Evolutionary conservation across 2,797 vertebrate genomes (phyloP).

Genomic region (Sebastes itinus): DNA sequence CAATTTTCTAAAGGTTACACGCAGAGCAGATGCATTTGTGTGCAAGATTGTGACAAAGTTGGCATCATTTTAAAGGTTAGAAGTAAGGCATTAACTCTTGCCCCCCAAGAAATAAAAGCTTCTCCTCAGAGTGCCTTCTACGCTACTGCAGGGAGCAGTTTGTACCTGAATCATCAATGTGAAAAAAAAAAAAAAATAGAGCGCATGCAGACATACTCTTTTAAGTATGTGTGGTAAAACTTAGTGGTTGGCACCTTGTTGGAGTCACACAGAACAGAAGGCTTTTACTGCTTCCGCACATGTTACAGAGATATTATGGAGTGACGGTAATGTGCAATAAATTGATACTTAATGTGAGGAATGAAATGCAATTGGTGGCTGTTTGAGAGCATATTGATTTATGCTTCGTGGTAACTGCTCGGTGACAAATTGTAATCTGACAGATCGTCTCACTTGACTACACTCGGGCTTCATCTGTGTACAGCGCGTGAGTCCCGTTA

Average conservation of each 20-base stretch:
- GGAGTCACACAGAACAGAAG: background rate
- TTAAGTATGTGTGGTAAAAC: constrained; percentile 1
- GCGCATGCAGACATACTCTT: constrained; percentile 2
- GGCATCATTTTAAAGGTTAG: constrained; percentile 74
- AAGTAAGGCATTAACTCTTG: constrained; percentile 68
- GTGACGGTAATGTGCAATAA: constrained; percentile 62
- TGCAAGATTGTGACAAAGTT: constrained; percentile 54
- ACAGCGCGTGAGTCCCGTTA: constrained; percentile 46
- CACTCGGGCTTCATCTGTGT: constrained; percentile 25
- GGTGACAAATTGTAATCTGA: constrained; percentile 59
- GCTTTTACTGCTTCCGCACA: constrained; percentile 29
- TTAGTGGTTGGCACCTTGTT: background rate
- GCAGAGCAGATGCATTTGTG: constrained; percentile 59
- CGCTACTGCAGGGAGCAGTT: constrained; percentile 29
- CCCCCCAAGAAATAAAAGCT: constrained; percentile 64
- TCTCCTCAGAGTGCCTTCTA: constrained; percentile 43
- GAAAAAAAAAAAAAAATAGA: background rate
- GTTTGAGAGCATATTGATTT: constrained; percentile 64
- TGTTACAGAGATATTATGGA: constrained; percentile 36
- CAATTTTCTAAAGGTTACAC: constrained; percentile 73
- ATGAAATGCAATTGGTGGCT: constrained; percentile 52
- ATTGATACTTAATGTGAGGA: constrained; percentile 62
- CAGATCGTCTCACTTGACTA: constrained; percentile 47
- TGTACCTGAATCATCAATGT: constrained; percentile 47
- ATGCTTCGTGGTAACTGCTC: constrained; percentile 44